Base-by-base conservation (phyloP, 2,113 vertebrate species). In the Amphiprion ocellaris region DNA sequence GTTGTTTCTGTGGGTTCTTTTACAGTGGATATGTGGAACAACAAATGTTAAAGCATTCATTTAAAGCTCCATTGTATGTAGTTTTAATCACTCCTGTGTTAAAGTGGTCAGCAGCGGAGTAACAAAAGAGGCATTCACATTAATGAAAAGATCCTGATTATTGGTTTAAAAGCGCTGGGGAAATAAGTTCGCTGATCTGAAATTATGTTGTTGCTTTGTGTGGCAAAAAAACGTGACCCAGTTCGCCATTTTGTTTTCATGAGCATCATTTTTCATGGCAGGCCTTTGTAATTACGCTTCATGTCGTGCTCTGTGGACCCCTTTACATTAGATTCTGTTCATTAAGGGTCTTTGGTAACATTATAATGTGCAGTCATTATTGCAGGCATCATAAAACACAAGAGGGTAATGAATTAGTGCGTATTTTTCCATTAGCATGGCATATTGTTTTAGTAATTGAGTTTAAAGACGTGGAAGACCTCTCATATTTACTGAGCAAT, bases 301-400 rank as follows among this genome's bases (percentile, higher is more conserved):
- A 46, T 76, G 86, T 83, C 79, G 83, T 44, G 83, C 88, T 91
- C 84, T 60, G 69, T 55, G 82, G 73, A 87, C 50, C 78, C 72
- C 67, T 78, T 74, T 85, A 79, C 86, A 83, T 84, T 82, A 58
- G 50, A 79, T 61, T 69, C 63, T 85, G 77, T 76, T 92, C 84
- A 88, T 87, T 87, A 90, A 67, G 78, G 76, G 77, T 49, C 82
- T 87, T 90, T 79, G 79, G 80, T 81, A 77, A 81, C 82, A 69
- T 88, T 90, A 63, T 83, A 85, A 90, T 83, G 76, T 76, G 71
- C 81, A 87, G 79, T 76, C 86, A 90, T 92, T 89, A 91, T 80
- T 74, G 79, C 77, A 84, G 80, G 89, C 84, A 84, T 88, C 89
- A 89, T 90, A 87, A 91, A 89, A 84, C 87, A 90, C 77, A 64